Evolutionary conservation across 2,888 invertebrate genomes (phyloP), one percentile per base, ranked within the genome.

Genomic region (Geotrupes spiniger): DNA sequence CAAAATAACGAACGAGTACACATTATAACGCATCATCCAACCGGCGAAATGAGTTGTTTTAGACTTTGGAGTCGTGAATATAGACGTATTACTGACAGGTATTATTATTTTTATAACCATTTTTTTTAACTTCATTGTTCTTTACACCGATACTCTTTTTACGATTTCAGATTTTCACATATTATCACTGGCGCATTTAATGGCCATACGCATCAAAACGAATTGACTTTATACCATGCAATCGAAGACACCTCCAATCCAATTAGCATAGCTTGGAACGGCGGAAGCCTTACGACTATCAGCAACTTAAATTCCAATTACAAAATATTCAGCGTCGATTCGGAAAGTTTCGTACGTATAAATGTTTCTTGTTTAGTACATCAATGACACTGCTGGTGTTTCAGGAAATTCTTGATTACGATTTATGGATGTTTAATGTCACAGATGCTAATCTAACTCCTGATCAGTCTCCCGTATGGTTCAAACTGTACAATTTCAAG

Each of bases 201-300:
- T 63, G 92, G 91, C 0, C 91, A 92, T 66, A 84, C 85, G 0
- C 91, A 92, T 65, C 77, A 78, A 1, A 90, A 91, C 60, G 85
- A 87, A 65, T 80, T 88, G 61, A 81, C 81, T 61, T 70, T 92
- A 42, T 85, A 84, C 67, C 89, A 86, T 64, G 77, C 77, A 49
- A 61, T 68, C 2, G 66, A 75, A 1, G 74, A 78, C 33, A 75
- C 76, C 5, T 68, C 70, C 0, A 65, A 76, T 33, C 78, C 92
- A 0, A 76, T 81, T 3, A 83, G 79, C 51, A 77, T 92, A 2
- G 85, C 87, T 4, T 92, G 87, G 80, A 87, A 92, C 45, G 88
- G 85, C 0, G 93, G 92, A 10, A 87, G 90, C 60, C 74, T 89
- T 8, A 92, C 92, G 0, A 74, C 87, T 89, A 92, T 91, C 1